Evolutionary conservation across 2,888 invertebrate species (phyloP), one percentile per base, ranked within the genome.

Genomic region (Phaedon cochleariae): DNA sequence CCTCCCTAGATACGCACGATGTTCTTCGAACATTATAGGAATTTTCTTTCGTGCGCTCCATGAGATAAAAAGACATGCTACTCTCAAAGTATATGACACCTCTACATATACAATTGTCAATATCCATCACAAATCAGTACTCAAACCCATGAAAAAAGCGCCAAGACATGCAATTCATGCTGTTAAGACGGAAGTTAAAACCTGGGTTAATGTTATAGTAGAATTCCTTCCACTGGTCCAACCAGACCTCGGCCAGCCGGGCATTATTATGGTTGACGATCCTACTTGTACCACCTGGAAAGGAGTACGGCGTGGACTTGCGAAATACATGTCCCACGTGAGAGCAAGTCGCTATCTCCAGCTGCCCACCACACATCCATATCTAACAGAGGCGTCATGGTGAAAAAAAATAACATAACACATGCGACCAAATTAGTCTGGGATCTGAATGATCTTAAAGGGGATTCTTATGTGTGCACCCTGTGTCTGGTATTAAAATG

Each of bases 191-290:
- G 37, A 53, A 63, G 57, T 52, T 59, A 54, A 64, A 64, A 96
- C 96, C 96, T 92, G 96, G 96, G 89, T 96, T 96, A 88, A 97
- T 95, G 88, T 94, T 95, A 92, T 95, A 97, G 92, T 96, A 97
- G 92, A 97, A 97, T 85, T 94, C 93, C 90, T 96, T 96, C 94
- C 98, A 98, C 82, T 97, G 96, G 88, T 98, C 98, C 86, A 99
- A 92, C 98, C 98, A 99, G 79, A 98, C 98, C 85, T 97, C 96
- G 74, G 97, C 98, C 81, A 98, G 93, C 78, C 98, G 90, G 83
- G 97, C 96, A 87, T 97, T 97, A 91, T 99, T 99, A 88, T 97
- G 96, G 88, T 98, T 97, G 85, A 98, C 98, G 83, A 98, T 96
- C 82, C 92, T 92, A 85, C 94, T 94, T 78, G 96, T 96, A 81